Evolutionary conservation across 2,888 invertebrate species (phyloP), one percentile per base, ranked within the genome.

Genomic region (Phaonia tiefii): DNA sequence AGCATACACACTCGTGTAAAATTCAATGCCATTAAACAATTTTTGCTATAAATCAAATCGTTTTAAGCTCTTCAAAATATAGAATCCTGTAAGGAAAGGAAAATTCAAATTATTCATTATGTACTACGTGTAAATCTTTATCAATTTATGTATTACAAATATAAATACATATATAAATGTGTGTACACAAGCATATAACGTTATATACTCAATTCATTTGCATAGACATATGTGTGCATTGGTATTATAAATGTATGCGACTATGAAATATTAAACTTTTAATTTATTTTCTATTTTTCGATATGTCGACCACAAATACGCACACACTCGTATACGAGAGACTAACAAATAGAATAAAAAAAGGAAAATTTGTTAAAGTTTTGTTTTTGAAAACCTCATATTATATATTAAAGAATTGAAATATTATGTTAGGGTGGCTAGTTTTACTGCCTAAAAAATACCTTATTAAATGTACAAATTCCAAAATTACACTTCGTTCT

Each of bases 211-310:
- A 31, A 31, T 31, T 5, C 8, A 31, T 31, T 8, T 49, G 49
- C 10, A 11, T 17, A 17, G 2, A 17, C 17, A 25, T 22, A 56
- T 56, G 8, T 11, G 20, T 22, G 11, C 10, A 37, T 37, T 51
- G 51, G 51, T 49, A 17, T n/a, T 51, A 15, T 46, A 46, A 17
- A 17, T 46, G 51, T 54, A 0, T 25, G 25, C 13, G 13, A 13
- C 25, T 54, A 54, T 54, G 25, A 54, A 54, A 54, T 54, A 54
- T 25, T 54, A 54, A 54, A 54, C 25, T 54, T 54, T 25, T 54
- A 54, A 54, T 54, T 54, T 54, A 54, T 54, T 54, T 54, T 25
- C 54, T 13, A 22, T 25, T 2, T 13, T 25, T 54, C 54, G 22
- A 10, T 25, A 13, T 54, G 54, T 54, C 13, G 25, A 17, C 54